Percentiles rank a stretch among this genome's conserved stretches.
Conservation (phyloP, 2,113 vertebrate species). For the Psephotus haematonotus region DNA sequence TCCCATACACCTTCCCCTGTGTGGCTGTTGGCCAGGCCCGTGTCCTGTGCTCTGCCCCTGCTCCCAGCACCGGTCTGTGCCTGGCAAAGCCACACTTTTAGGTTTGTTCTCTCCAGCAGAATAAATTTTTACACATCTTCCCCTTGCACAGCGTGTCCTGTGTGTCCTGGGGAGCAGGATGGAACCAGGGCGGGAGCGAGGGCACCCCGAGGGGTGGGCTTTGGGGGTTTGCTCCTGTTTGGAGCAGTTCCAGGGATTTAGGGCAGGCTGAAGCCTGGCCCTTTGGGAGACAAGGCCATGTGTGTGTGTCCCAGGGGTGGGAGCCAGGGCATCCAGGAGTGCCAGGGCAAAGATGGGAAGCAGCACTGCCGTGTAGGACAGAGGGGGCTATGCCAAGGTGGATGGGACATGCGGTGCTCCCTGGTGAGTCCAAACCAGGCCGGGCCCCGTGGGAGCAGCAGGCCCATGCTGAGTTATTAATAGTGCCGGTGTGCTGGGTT, state of each 20-base stretch:
- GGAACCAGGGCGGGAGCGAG: rapidly evolving
- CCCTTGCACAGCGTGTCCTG: rapidly evolving
- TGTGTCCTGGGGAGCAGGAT: background rate
- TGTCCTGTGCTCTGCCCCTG: background rate
- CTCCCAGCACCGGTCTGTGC: background rate
- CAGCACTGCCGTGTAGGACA: rapidly evolving
- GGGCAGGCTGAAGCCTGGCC: background rate
- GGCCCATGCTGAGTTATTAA: rapidly evolving
- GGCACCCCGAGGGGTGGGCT: rapidly evolving
- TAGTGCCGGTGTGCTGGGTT: rapidly evolving
- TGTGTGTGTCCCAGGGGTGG: background rate
- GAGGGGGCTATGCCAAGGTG: background rate
- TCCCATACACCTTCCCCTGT: rapidly evolving
- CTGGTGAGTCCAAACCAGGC: background rate
- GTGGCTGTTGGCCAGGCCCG: rapidly evolving
- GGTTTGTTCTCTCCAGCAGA: background rate
- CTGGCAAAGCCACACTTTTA: background rate
- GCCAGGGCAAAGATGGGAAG: rapidly evolving
- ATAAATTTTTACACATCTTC: slow-evolving; percentile 64
- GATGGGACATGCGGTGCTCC: background rate
- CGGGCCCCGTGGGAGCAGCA: background rate
- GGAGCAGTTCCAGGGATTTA: rapidly evolving
- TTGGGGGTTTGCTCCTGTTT: rapidly evolving
- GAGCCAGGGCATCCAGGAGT: background rate
- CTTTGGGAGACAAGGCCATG: background rate